These are phyloP conservation scores for Autographa gamma DNA, from an alignment of 2,888 invertebrate species.

Conservation along the genomic window DNA sequence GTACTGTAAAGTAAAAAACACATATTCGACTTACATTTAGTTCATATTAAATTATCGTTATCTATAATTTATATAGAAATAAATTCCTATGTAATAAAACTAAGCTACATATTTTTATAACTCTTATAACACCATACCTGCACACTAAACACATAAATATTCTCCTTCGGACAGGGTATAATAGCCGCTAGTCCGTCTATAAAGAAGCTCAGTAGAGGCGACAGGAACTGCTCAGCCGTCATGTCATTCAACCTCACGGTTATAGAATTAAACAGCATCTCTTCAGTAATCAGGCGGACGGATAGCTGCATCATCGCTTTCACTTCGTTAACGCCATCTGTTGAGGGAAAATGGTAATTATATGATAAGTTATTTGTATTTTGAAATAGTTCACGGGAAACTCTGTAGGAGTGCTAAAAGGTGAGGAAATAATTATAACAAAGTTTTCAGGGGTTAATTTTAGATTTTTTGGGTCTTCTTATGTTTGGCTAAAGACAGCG, in stretches of 20 bases:
- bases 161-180: slow-evolving; percentile 96
- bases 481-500: too few relatives aligned
- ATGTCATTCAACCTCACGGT: slow-evolving; percentile 97
- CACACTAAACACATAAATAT: slow-evolving; percentile 97
- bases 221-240: slow-evolving; percentile 97
- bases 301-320: slow-evolving; percentile 97
- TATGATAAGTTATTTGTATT: not conserved
- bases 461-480: too few relatives aligned
- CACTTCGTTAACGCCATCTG: slow-evolving; percentile 97
- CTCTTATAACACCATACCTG: slow-evolving; percentile 85
- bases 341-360: not conserved
- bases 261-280: slow-evolving; percentile 98
- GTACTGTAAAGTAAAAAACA: too few relatives aligned
- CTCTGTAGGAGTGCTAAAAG: too few relatives aligned
- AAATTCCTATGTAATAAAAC: too few relatives aligned
- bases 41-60: too few relatives aligned
- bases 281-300: slow-evolving; percentile 96
- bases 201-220: slow-evolving; percentile 95
- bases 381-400: too few relatives aligned
- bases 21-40: too few relatives aligned
- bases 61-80: too few relatives aligned
- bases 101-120: not conserved
- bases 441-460: too few relatives aligned
- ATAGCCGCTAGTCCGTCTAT: slow-evolving; percentile 97
- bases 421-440: too few relatives aligned